Evolutionary conservation across 2,797 vertebrate genomes (phyloP).

Genomic region (Gymnothorax reevesii): DNA sequence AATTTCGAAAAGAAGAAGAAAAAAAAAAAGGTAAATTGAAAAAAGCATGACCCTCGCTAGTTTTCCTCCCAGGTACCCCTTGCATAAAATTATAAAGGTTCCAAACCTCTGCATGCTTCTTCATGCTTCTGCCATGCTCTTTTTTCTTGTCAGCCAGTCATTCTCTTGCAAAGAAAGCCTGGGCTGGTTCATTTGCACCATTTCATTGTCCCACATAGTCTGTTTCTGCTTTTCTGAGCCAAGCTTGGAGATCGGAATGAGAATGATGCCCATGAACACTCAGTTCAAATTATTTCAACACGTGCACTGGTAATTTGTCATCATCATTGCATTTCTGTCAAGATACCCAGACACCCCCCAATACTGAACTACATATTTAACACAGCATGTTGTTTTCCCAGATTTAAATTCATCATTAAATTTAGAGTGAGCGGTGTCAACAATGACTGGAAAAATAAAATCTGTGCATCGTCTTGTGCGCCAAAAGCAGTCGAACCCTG

Average conservation of each 20-base stretch:
- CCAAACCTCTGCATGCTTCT: neutral
- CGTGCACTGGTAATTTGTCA: slow-evolving; percentile 3
- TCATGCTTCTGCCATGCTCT: neutral
- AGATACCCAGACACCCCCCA: neutral
- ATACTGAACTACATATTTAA: neutral
- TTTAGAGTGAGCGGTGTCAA: neutral
- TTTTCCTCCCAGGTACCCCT: no score
- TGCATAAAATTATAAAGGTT: neutral
- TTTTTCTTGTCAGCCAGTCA: neutral
- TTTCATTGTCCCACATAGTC: neutral
- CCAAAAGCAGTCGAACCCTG: neutral
- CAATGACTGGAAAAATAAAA: neutral
- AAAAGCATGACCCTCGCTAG: no score
- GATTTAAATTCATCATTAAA: neutral
- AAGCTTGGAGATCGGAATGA: no score
- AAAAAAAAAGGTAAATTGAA: no score
- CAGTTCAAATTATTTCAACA: neutral
- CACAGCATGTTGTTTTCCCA: neutral
- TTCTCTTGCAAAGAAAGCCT: slow-evolving; percentile 5
- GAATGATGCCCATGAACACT: neutral
- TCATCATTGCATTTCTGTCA: neutral
- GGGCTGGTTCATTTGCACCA: neutral
- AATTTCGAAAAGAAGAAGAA: no score
- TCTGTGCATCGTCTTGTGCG: neutral
- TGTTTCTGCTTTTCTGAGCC: neutral